Evolutionary conservation across 2,888 invertebrate genomes (phyloP).

Genomic region (Magallana nippona): DNA sequence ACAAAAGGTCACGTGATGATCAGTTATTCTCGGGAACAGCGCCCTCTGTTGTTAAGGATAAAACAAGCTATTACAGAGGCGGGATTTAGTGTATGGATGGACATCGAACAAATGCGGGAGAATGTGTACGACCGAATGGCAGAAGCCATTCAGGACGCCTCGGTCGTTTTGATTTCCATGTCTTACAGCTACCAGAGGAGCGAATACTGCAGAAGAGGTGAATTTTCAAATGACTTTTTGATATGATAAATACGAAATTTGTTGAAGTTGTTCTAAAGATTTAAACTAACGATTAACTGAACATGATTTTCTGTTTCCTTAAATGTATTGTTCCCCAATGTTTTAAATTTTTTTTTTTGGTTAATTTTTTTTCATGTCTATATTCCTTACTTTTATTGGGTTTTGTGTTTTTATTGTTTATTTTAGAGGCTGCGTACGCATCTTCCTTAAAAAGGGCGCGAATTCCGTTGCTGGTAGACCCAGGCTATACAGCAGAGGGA

Average conservation of each 20-base stretch:
- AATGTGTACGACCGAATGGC: constrained; percentile 47
- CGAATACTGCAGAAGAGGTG: constrained; percentile 46
- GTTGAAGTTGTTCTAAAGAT: too few relatives aligned
- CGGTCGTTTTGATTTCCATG: constrained; percentile 44
- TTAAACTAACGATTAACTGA: too few relatives aligned
- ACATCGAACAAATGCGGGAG: constrained; percentile 44
- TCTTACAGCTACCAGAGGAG: constrained; percentile 42
- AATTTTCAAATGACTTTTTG: background rate
- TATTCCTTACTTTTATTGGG: background rate
- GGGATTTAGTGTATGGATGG: constrained; percentile 46
- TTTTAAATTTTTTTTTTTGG: too few relatives aligned
- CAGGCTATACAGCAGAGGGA: constrained; percentile 36
- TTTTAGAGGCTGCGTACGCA: constrained; percentile 44
- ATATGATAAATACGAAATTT: too few relatives aligned
- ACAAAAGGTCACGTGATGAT: constrained; percentile 47
- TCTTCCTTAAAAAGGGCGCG: constrained; percentile 30
- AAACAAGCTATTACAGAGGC: constrained; percentile 30
- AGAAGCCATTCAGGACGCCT: constrained; percentile 43
- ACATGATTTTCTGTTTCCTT: too few relatives aligned
- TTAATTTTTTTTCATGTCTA: too few relatives aligned
- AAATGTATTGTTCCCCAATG: too few relatives aligned
- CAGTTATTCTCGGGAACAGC: constrained; percentile 44
- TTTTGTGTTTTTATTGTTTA: too few relatives aligned
- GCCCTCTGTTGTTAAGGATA: constrained; percentile 35
- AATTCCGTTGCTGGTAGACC: constrained; percentile 40